A percentile compares a stretch with the other conserved stretches of the same genome.
Conservation (phyloP, 2,113 vertebrate species). For the Panthera leo region DNA sequence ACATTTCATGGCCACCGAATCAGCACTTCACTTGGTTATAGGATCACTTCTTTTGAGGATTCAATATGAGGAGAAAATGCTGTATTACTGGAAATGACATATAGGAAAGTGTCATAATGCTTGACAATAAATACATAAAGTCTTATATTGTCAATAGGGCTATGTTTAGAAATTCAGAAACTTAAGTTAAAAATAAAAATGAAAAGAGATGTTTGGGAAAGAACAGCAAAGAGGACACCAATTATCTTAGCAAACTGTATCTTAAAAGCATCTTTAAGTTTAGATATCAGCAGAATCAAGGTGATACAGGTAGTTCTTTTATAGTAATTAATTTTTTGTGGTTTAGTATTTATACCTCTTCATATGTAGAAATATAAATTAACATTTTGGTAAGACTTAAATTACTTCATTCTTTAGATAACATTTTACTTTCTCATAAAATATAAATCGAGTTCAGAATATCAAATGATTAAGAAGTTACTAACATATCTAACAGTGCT, state of each 20-base stretch:
- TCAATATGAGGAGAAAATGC: neutral
- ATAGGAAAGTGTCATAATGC: neutral
- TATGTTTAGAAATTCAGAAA: conserved; percentile 44
- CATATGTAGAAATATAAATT: neutral
- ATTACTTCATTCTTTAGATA: neutral
- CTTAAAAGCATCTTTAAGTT: neutral
- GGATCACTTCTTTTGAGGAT: conserved; percentile 36
- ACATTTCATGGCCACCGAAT: conserved; percentile 54
- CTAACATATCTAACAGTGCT: neutral
- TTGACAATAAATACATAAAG: conserved; percentile 11
- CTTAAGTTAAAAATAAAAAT: neutral
- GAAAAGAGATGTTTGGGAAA: neutral
- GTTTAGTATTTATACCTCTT: neutral
- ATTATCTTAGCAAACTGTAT: neutral
- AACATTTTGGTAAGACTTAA: neutral
- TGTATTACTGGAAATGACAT: neutral
- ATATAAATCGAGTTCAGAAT: neutral
- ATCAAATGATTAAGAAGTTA: neutral
- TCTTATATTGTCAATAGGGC: neutral
- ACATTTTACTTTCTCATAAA: neutral
- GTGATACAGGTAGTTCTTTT: neutral
- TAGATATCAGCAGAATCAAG: neutral
- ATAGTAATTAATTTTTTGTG: neutral
- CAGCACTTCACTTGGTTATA: conserved; percentile 39
- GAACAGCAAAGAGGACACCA: neutral